Evolutionary conservation across 2,113 vertebrate genomes (phyloP).

Genomic region (Gambusia affinis): DNA sequence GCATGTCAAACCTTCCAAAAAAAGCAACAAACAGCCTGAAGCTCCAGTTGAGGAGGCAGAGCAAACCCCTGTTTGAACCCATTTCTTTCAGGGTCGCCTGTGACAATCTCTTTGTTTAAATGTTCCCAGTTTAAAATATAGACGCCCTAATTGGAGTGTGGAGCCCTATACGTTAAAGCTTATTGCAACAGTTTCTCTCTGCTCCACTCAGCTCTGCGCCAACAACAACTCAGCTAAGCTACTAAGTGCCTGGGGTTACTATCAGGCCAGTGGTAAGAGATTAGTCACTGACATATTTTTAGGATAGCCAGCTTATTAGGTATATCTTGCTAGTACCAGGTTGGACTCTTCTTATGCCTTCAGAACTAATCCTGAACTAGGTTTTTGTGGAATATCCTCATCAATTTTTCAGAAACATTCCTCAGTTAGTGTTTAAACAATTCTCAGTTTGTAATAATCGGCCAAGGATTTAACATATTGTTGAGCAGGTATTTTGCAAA

Average conservation of each 20-base stretch:
- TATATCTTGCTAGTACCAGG: neutral
- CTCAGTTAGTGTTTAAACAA: too few relatives aligned
- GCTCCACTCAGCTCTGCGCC: conserved; percentile 30
- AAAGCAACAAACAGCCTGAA: conserved; percentile 72
- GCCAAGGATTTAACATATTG: too few relatives aligned
- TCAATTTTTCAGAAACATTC: too few relatives aligned
- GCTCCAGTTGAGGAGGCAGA: conserved; percentile 65
- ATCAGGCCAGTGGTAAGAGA: conserved; percentile 42
- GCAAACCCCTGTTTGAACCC: conserved; percentile 61
- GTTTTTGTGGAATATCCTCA: neutral
- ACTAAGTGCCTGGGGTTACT: conserved; percentile 42
- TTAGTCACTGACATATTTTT: conserved; percentile 19
- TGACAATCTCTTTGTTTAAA: conserved; percentile 61
- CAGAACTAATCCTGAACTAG: neutral
- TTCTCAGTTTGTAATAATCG: too few relatives aligned
- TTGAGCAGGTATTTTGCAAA: too few relatives aligned
- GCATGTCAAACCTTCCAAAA: conserved; percentile 52
- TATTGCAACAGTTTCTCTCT: conserved; percentile 47
- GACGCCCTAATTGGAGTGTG: conserved; percentile 61
- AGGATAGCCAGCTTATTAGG: conserved; percentile 10
- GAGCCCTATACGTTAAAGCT: conserved; percentile 38
- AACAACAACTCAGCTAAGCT: conserved; percentile 38
- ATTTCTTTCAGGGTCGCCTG: conserved; percentile 36
- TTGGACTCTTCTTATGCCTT: neutral
- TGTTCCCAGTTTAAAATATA: conserved; percentile 62